Conservation (phyloP, 2,113 vertebrate species). For the Daphoenositta chrysoptera region DNA sequence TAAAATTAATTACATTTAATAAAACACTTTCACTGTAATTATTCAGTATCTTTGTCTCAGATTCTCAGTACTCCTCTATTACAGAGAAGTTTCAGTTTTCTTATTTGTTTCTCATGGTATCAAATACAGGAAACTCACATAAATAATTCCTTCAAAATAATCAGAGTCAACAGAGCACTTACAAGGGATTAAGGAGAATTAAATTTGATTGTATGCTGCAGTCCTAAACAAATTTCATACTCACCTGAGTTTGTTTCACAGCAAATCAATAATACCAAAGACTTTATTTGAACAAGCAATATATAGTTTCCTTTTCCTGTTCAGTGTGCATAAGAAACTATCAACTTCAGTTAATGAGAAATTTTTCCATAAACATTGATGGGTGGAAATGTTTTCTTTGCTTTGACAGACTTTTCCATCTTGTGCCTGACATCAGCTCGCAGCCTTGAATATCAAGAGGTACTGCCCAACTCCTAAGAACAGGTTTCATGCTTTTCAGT, state of each 20-base stretch:
- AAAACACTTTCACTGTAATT: background rate
- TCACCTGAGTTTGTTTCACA: conserved; percentile 45
- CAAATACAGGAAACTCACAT: background rate
- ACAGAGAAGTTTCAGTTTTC: background rate
- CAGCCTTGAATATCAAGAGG: background rate
- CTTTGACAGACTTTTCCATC: background rate
- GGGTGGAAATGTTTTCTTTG: background rate
- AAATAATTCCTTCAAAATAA: conserved; percentile 48
- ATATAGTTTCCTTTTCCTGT: background rate
- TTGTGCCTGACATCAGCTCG: background rate
- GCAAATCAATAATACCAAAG: conserved; percentile 45
- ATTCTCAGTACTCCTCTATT: background rate
- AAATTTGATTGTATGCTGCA: conserved; percentile 5
- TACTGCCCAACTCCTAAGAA: background rate
- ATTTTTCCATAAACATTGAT: background rate
- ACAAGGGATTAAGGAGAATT: conserved; percentile 48
- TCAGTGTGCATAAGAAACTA: conserved; percentile 12
- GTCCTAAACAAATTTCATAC: conserved; percentile 60
- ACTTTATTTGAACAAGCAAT: conserved; percentile 35
- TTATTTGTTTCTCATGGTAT: background rate
- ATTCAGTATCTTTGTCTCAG: background rate
- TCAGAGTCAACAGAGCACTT: conserved; percentile 37
- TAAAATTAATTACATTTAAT: background rate
- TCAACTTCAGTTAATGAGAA: conserved; percentile 20
- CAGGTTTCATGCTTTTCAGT: background rate